These are phyloP conservation scores for Phrynosoma blainvillii DNA, from an alignment of 2,113 vertebrate species.

Conservation along the genomic window DNA sequence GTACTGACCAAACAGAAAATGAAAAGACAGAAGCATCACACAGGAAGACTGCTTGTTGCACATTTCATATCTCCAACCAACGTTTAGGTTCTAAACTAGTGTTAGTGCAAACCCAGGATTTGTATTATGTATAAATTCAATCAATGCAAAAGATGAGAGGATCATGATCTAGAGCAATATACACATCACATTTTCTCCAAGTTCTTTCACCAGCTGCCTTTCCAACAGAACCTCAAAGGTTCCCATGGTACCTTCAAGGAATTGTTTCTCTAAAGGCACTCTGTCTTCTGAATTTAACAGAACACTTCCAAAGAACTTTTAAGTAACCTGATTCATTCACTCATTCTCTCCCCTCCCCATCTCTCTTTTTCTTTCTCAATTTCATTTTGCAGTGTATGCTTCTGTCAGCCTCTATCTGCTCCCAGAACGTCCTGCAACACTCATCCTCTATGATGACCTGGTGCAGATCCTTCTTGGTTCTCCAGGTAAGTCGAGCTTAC, in stretches of 20 bases:
- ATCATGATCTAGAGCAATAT: neutral
- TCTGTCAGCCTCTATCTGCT: slow-evolving; percentile 93
- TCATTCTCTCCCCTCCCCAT: neutral
- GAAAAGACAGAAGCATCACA: neutral
- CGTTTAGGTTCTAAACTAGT: neutral
- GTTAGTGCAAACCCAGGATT: neutral
- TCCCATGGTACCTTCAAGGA: neutral
- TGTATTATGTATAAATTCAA: neutral
- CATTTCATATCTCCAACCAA: neutral
- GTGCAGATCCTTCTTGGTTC: slow-evolving; percentile 93
- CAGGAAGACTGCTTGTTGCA: neutral
- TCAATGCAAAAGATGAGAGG: neutral
- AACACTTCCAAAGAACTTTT: neutral
- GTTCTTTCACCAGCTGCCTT: neutral
- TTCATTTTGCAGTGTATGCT: slow-evolving; percentile 83
- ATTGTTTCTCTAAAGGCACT: neutral
- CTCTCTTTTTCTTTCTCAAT: neutral
- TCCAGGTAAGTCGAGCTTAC: slow-evolving; percentile 80
- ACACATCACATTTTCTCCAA: neutral
- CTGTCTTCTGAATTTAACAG: neutral
- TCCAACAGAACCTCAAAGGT: neutral
- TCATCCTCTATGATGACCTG: slow-evolving; percentile 94
- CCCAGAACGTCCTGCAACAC: slow-evolving; percentile 90
- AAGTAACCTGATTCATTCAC: neutral
- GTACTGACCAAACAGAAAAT: neutral